Evolutionary conservation across 2,888 invertebrate genomes (phyloP).

Genomic region (Sphecodes monilicornis): DNA sequence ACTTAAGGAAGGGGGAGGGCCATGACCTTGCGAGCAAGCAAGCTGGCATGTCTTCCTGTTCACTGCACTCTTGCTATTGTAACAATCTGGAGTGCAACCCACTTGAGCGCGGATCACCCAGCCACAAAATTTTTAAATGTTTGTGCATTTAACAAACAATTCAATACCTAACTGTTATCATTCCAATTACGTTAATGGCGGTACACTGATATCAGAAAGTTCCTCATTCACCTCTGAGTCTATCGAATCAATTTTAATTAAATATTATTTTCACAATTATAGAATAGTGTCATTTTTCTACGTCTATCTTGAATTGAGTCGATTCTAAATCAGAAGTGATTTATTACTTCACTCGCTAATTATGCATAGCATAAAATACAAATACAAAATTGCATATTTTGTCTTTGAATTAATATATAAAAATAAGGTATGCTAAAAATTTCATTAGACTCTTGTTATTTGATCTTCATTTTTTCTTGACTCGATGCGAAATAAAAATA

Average conservation of each 20-base stretch:
- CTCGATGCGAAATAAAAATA: too few relatives aligned
- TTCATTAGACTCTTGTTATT: too few relatives aligned
- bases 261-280: not conserved
- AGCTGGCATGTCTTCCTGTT: conserved; percentile 20
- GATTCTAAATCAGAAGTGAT: too few relatives aligned
- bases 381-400: too few relatives aligned
- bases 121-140: not conserved
- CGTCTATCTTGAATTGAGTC: not conserved
- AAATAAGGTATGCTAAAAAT: too few relatives aligned
- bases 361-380: not conserved
- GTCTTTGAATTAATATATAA: too few relatives aligned
- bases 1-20: not conserved
- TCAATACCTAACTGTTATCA: not conserved
- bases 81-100: not conserved
- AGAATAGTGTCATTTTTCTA: too few relatives aligned
- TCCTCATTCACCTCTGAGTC: not conserved
- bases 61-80: conserved; percentile 12
- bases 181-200: not conserved
- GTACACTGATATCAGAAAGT: not conserved
- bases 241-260: not conserved
- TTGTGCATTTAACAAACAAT: not conserved
- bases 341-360: not conserved
- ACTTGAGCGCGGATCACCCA: not conserved
- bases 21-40: conserved; percentile 25
- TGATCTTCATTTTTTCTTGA: too few relatives aligned